Conservation (phyloP, 1,140 invertebrate genomes). For the Diuraphis noxia region DNA sequence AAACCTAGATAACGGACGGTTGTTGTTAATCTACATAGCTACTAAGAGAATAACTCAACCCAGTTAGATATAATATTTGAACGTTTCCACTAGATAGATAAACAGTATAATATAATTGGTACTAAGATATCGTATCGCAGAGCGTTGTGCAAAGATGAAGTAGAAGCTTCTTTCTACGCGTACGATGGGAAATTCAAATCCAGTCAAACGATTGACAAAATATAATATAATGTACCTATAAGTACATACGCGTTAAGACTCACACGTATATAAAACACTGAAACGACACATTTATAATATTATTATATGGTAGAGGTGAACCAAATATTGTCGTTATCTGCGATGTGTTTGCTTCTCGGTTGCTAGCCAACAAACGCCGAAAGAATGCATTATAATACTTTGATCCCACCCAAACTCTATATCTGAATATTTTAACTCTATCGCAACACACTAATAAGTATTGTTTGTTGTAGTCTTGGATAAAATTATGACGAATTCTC, state of each 20-base stretch:
- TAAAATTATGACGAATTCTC: background rate
- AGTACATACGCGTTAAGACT: background rate
- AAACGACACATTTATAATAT: background rate
- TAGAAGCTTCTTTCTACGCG: background rate
- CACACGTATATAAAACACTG: background rate
- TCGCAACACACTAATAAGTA: background rate
- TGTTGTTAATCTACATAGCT: background rate
- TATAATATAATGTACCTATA: background rate
- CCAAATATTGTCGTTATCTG: background rate
- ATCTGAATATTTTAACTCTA: background rate
- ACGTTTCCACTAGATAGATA: background rate
- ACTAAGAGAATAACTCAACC: background rate
- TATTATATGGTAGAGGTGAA: background rate
- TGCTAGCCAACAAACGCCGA: background rate
- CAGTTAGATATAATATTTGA: background rate
- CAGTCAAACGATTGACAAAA: background rate
- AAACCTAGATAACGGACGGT: conserved; percentile 1
- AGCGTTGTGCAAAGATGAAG: background rate
- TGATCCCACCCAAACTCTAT: background rate
- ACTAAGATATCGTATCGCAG: background rate
- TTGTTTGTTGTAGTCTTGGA: background rate
- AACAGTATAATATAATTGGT: background rate
- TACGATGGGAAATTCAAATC: background rate
- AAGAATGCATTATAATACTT: background rate
- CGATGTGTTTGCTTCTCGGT: background rate